Conservation (phyloP, 1,140 invertebrate genomes). For the Bicyclus anynana region DNA sequence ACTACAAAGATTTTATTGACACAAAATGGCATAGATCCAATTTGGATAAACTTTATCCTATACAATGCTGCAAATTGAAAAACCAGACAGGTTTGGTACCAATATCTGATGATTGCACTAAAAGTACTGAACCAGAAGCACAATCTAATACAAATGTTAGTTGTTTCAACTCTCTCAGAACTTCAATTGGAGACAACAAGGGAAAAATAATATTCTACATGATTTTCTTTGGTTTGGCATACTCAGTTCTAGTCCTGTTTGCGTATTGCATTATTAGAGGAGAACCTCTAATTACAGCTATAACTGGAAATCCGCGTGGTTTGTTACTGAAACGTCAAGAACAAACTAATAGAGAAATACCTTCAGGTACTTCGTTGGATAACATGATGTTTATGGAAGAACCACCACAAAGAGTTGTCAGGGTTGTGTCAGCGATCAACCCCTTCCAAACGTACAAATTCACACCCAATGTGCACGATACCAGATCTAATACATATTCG, state of each 20-base stretch:
- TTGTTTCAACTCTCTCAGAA: constrained; percentile 47
- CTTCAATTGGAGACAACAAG: constrained; percentile 41
- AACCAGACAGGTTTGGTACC: constrained; percentile 43
- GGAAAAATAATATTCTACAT: constrained; percentile 50
- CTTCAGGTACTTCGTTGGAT: constrained; percentile 37
- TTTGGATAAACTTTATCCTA: constrained; percentile 42
- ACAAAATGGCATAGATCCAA: constrained; percentile 46
- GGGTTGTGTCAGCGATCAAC: constrained; percentile 53
- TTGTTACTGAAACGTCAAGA: constrained; percentile 29
- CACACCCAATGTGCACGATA: constrained; percentile 33
- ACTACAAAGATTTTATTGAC: constrained; percentile 47
- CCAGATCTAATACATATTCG: constrained; percentile 13
- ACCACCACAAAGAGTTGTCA: constrained; percentile 52
- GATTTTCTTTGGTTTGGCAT: constrained; percentile 31
- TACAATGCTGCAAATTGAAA: constrained; percentile 57
- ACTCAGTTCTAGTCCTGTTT: constrained; percentile 45
- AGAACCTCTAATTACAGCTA: constrained; percentile 39
- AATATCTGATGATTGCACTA: constrained; percentile 42
- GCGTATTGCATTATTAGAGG: constrained; percentile 55
- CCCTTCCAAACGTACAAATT: constrained; percentile 52
- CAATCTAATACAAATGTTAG: constrained; percentile 37
- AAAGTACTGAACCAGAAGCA: constrained; percentile 14
- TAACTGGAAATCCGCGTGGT: constrained; percentile 18
- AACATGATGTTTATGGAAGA: constrained; percentile 56
- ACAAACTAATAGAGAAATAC: constrained; percentile 15